Percentiles rank a stretch among this genome's conserved stretches.
These are phyloP conservation scores for Remorina albescens DNA, from an alignment of 2,797 vertebrate genomes.

Conservation along the genomic window DNA sequence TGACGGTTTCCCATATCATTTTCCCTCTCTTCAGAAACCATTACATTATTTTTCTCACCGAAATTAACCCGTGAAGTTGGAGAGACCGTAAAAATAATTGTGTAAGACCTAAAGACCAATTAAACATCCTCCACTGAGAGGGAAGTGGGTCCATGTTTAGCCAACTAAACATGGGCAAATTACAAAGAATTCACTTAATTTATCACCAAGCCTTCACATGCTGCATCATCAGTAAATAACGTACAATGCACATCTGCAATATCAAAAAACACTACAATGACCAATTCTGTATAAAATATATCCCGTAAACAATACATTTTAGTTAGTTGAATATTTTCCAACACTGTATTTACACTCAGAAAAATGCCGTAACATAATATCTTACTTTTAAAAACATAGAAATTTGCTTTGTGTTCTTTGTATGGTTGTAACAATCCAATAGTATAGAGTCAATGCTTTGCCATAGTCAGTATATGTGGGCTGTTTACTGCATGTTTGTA, in stretches of 20 bases:
- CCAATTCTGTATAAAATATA: too few relatives aligned
- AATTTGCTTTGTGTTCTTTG: background rate
- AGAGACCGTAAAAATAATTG: too few relatives aligned
- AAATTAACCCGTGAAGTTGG: background rate
- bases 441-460: background rate
- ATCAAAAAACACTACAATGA: too few relatives aligned
- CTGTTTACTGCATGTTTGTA: slow-evolving; percentile 1
- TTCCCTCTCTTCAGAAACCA: background rate
- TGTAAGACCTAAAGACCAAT: background rate
- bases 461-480: background rate
- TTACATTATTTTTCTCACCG: background rate
- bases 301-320: background rate
- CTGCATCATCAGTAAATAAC: too few relatives aligned
- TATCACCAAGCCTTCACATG: too few relatives aligned
- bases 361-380: background rate
- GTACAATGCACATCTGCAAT: too few relatives aligned
- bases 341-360: background rate
- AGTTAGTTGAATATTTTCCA: too few relatives aligned
- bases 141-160: too few relatives aligned
- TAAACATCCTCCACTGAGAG: too few relatives aligned
- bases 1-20: background rate
- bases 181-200: too few relatives aligned
- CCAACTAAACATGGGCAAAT: too few relatives aligned
- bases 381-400: background rate
- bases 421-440: background rate